Evolutionary conservation across 2,113 vertebrate genomes (phyloP).

Genomic region (Nannobrachium achirus): DNA sequence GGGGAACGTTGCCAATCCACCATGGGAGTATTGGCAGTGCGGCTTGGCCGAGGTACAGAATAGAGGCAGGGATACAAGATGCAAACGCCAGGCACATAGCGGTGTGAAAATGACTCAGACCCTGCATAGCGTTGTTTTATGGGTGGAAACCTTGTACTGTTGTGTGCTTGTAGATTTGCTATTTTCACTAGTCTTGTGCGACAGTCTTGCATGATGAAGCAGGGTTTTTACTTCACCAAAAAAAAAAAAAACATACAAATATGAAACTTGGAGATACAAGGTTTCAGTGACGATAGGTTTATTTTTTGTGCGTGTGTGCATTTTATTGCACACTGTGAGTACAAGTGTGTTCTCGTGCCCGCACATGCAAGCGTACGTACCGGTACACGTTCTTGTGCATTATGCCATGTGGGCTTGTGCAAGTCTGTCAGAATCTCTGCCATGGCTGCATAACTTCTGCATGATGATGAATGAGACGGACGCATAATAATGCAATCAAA

Average conservation of each 20-base stretch:
- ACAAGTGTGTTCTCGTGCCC: too few relatives aligned
- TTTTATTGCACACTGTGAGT: conserved; percentile 1
- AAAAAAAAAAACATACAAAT: too few relatives aligned
- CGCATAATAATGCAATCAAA: conserved; percentile 71
- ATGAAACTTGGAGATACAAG: too few relatives aligned
- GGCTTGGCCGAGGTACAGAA: conserved; percentile 27
- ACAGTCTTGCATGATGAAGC: too few relatives aligned
- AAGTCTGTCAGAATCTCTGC: background rate
- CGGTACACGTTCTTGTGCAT: background rate
- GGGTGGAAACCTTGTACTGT: too few relatives aligned
- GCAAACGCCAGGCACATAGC: conserved; percentile 25
- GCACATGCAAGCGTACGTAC: background rate
- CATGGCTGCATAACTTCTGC: conserved; percentile 22
- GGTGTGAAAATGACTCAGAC: conserved; percentile 27
- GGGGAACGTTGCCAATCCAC: conserved; percentile 28
- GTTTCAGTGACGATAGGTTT: background rate
- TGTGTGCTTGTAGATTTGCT: too few relatives aligned
- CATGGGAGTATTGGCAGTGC: conserved; percentile 17
- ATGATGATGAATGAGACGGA: conserved; percentile 53
- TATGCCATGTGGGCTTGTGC: conserved; percentile 1
- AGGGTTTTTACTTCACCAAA: too few relatives aligned
- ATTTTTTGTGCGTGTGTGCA: conserved; percentile 12
- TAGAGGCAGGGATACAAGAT: conserved; percentile 18
- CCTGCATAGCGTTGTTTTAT: too few relatives aligned
- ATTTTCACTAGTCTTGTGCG: too few relatives aligned